Percentiles rank a stretch among this genome's conserved stretches.
phyloP scores from a whole-genome alignment of 2,797 vertebrate species.

The Amazona finschi region DNA sequence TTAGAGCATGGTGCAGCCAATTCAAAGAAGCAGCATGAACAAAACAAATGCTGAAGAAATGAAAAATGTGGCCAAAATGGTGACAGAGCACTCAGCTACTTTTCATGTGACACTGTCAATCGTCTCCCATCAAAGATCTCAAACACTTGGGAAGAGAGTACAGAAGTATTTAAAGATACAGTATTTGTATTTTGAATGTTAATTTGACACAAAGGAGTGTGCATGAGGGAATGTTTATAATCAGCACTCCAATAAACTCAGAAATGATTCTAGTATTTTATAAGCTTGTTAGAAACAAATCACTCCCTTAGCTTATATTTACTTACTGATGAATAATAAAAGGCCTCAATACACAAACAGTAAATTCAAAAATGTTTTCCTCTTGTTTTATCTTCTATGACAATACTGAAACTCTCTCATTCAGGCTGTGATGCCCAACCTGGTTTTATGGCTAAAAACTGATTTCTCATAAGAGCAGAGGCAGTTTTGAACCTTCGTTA shows the following conservation, averaged over 20 bases:
- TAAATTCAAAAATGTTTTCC: conserved; percentile 71
- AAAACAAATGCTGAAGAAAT: conserved; percentile 29
- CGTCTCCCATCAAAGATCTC: neutral
- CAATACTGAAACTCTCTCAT: neutral
- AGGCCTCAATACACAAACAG: conserved; percentile 79
- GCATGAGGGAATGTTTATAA: conserved; percentile 91
- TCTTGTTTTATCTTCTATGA: conserved; percentile 45
- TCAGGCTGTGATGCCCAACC: neutral
- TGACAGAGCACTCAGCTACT: neutral
- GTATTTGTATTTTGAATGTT: conserved; percentile 92
- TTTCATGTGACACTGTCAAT: neutral
- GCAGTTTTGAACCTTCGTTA: neutral
- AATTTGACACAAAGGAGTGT: conserved; percentile 92
- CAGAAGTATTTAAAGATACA: conserved; percentile 79
- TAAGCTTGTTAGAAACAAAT: conserved; percentile 87
- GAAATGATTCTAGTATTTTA: conserved; percentile 87
- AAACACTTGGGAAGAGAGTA: conserved; percentile 44
- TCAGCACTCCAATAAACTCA: conserved; percentile 89
- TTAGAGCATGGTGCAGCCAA: neutral
- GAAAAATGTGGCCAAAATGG: conserved; percentile 2
- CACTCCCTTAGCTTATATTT: conserved; percentile 85
- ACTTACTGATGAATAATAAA: conserved; percentile 84
- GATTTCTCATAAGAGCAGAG: neutral
- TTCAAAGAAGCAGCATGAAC: conserved; percentile 10
- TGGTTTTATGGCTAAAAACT: neutral